Evolutionary conservation across 1,140 invertebrate genomes (phyloP), one percentile per base, ranked within the genome.

Genomic region (Portunus trituberculatus): DNA sequence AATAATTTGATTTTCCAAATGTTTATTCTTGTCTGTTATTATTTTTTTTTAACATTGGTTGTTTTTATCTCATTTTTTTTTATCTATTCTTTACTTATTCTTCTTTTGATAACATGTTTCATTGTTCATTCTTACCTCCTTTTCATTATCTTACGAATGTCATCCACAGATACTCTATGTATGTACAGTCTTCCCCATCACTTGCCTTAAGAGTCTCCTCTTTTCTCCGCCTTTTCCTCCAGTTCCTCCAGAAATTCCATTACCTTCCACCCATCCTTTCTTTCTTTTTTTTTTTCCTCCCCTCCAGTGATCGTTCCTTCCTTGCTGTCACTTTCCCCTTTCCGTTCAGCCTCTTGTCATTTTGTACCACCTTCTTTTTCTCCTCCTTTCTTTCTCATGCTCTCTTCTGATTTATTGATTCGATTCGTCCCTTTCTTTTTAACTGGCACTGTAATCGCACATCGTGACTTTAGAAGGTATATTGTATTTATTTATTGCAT

Each of bases 231-330:
- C 29, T 32, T 46, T 45, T 88, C 31, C 25, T 88, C 29, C 2
- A 29, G 14, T 25, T 0, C 86, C 8, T 46, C 28, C 4, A 45
- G 0, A 12, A 45, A 20, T 46, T 39, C n/a, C n/a, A 4, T 88
- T 46, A n/a, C 67, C 67, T 76, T n/a, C 67, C 67, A 76, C n/a
- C 67, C 20, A n/a, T 59, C 12, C 20, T 29, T 39, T 39, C 39
- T 39, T 39, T 39, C 39, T 39, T 39, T 39, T 39, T 39, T 39
- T 39, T 31, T 86, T 86, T 86, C 83, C 83, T 39, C 2, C 83
- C 83, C 28, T 86, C 32, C 83, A 86, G 28, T 86, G 83, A 31
- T 86, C 86, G 16, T 88, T 88, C 20, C 12, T 88, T 88, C 31
- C 86, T 46, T 88, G 31, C 86, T 32, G 31, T 45, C 20, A 16